Conservation (phyloP, 2,113 vertebrate species). For the Megaleporinus macrocephalus region DNA sequence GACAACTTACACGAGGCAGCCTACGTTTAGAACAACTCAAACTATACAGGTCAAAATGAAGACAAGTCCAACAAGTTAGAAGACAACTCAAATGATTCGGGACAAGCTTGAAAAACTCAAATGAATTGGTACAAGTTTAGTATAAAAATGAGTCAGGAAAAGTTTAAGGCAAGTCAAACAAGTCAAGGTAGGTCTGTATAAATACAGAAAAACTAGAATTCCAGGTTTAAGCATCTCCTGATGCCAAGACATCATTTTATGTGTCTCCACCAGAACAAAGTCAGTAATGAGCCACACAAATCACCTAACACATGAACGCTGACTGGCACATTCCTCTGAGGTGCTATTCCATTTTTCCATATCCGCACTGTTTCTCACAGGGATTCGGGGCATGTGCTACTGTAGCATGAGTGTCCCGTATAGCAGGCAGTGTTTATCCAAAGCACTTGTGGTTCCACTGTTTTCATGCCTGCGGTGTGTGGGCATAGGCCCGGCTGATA, state of each 20-base stretch:
- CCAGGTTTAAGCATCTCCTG: not conserved
- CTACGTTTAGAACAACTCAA: not conserved
- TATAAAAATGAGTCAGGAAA: too few species aligned
- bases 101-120: too few species aligned
- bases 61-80: too few species aligned
- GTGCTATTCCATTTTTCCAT: not conserved
- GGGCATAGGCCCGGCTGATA: constrained; percentile 56
- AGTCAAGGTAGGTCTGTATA: not conserved
- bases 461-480: constrained; percentile 47
- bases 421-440: constrained; percentile 34
- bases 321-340: constrained; percentile 15
- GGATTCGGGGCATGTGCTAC: constrained; percentile 24
- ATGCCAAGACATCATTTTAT: not conserved
- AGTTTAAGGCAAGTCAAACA: too few species aligned
- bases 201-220: too few species aligned
- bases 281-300: not conserved
- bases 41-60: not conserved
- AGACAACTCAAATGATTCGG: too few species aligned
- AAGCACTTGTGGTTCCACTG: constrained; percentile 52
- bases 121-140: too few species aligned
- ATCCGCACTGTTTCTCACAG: constrained; percentile 10
- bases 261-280: not conserved
- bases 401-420: constrained; percentile 21
- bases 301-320: not conserved
- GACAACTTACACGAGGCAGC: too few species aligned